A percentile compares a stretch with the other conserved stretches of the same genome.
Evolutionary conservation across 2,797 vertebrate genomes (phyloP).

Genomic region (Cossypha niveicapilla): DNA sequence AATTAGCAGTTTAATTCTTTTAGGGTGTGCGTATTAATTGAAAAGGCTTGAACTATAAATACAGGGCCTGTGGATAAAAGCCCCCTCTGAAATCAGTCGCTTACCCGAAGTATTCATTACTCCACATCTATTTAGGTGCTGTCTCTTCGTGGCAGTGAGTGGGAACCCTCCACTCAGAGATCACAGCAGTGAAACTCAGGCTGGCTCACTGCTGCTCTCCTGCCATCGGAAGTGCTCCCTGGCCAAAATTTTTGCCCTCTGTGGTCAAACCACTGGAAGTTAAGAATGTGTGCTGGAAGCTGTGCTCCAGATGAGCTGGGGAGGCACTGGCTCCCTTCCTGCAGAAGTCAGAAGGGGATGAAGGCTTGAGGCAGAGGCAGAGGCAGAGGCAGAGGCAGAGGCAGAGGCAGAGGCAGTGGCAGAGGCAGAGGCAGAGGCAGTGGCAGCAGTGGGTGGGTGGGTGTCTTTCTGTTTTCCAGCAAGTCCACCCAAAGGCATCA

Average conservation of each 20-base stretch:
- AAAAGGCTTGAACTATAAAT: slow-evolving; percentile 76
- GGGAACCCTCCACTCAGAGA: neutral
- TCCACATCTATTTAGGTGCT: slow-evolving; percentile 65
- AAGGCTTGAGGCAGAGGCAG: neutral
- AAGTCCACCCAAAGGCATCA: neutral
- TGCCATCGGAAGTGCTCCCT: neutral
- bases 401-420: neutral
- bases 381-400: neutral
- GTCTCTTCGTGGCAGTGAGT: slow-evolving; percentile 15
- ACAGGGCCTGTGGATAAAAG: slow-evolving; percentile 73
- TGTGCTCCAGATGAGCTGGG: neutral
- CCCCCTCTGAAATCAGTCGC: slow-evolving; percentile 68
- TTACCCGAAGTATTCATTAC: slow-evolving; percentile 73
- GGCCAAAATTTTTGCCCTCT: neutral
- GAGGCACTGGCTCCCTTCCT: rapidly evolving
- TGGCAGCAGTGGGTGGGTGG: neutral
- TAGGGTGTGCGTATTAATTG: slow-evolving; percentile 71
- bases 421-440: neutral
- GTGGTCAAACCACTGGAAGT: neutral
- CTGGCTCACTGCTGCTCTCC: neutral
- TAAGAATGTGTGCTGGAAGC: neutral
- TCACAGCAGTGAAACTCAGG: neutral
- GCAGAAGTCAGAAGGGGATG: neutral
- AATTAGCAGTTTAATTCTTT: slow-evolving; percentile 77
- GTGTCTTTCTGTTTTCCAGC: neutral